phyloP scores from a whole-genome alignment of 2,113 vertebrate genomes.

The Pterocles gutturalis region DNA sequence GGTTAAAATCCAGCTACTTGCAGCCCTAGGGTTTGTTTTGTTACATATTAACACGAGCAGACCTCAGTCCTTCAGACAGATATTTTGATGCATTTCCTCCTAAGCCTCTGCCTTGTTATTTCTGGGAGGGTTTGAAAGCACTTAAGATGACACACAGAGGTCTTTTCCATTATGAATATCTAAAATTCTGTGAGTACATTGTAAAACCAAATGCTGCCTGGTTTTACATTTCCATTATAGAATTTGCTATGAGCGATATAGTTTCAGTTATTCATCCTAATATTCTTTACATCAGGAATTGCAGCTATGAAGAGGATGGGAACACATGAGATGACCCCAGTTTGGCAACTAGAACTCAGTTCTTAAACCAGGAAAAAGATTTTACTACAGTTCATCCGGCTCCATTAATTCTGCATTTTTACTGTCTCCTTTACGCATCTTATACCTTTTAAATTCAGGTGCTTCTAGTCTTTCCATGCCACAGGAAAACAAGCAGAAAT shows the following conservation, averaged over 20 bases:
- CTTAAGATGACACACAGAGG: not conserved
- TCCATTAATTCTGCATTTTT: not conserved
- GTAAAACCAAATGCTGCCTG: not conserved
- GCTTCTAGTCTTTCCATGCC: not conserved
- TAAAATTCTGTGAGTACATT: not conserved
- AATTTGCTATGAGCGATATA: not conserved
- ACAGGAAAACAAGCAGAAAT: conserved; percentile 23
- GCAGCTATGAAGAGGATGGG: not conserved
- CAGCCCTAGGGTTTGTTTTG: conserved; percentile 6
- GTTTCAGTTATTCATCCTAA: not conserved
- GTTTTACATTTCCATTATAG: not conserved
- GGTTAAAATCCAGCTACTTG: not conserved
- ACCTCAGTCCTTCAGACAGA: not conserved
- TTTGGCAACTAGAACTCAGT: not conserved
- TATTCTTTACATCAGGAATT: not conserved
- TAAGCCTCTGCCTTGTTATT: not conserved
- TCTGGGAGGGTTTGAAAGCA: not conserved
- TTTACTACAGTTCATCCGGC: not conserved
- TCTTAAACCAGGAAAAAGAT: not conserved
- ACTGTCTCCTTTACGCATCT: not conserved
- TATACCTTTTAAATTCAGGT: conserved; percentile 4
- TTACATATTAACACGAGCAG: not conserved
- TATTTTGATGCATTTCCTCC: conserved; percentile 1
- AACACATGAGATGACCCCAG: not conserved
- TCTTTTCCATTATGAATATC: not conserved